Percentiles rank a stretch among this genome's conserved stretches.
phyloP scores from a whole-genome alignment of 1,140 invertebrate genomes.

The Anoplophora glabripennis region DNA sequence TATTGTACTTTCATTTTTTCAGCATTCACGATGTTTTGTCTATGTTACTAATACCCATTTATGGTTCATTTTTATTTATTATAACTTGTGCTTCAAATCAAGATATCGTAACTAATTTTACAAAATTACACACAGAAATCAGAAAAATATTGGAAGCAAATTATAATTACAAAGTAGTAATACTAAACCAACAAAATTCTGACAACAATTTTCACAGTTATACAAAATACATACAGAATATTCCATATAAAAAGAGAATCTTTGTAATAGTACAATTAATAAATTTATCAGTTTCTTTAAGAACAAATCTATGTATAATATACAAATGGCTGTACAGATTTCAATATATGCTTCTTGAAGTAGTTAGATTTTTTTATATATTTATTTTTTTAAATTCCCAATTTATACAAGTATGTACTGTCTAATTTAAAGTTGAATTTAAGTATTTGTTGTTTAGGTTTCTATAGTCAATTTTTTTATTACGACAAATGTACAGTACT shows the following conservation, averaged over 20 bases:
- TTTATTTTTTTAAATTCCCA: slow-evolving; percentile 1
- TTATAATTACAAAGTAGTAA: slow-evolving; percentile 15
- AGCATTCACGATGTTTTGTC: slow-evolving; percentile 31
- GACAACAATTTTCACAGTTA: slow-evolving; percentile 46
- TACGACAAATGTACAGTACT: slow-evolving; percentile 8
- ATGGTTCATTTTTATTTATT: slow-evolving; percentile 27
- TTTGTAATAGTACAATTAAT: slow-evolving; percentile 18
- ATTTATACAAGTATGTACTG: too few species aligned
- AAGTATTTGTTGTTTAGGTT: too few species aligned
- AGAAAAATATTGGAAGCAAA: too few species aligned
- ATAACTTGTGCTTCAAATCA: slow-evolving; percentile 16
- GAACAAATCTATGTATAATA: slow-evolving; percentile 13
- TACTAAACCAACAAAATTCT: slow-evolving; percentile 37
- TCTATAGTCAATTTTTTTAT: too few species aligned
- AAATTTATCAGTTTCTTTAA: slow-evolving; percentile 15
- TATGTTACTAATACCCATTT: slow-evolving; percentile 36
- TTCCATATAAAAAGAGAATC: not conserved
- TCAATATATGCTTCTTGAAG: not conserved
- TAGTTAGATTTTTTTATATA: slow-evolving; percentile 9
- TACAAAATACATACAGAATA: not conserved
- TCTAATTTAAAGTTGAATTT: too few species aligned
- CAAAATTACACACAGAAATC: too few species aligned
- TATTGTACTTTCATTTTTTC: slow-evolving; percentile 38
- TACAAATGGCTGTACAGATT: slow-evolving; percentile 23
- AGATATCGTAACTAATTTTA: not conserved